Percentiles rank a stretch among this genome's conserved stretches.
Evolutionary conservation across 2,113 vertebrate species (phyloP).

Genomic region (Cryptomyrus ogoouensis): DNA sequence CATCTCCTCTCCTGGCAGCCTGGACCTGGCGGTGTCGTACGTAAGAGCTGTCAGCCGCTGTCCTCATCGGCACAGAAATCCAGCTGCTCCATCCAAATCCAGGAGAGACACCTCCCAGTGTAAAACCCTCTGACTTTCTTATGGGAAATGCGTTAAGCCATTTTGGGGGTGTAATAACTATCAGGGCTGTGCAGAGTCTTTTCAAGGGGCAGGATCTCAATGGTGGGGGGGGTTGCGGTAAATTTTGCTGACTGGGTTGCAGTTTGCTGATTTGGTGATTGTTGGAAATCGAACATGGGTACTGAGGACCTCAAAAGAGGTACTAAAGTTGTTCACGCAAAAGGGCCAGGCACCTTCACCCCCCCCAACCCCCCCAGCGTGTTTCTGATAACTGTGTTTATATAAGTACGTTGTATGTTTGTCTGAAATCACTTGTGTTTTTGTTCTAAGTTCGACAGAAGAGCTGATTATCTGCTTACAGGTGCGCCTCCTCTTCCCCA

Average conservation of each 20-base stretch:
- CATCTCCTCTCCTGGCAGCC: not conserved
- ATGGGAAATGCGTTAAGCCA: not conserved
- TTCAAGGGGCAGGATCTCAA: not conserved
- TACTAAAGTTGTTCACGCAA: not conserved
- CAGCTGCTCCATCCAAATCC: not conserved
- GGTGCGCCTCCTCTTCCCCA: not conserved
- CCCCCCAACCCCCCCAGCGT: not conserved
- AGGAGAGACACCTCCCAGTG: not conserved
- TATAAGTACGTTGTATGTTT: not conserved
- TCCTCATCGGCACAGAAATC: not conserved
- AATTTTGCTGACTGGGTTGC: not conserved
- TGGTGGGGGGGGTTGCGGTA: not conserved
- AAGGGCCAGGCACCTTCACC: not conserved
- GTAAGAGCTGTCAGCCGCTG: not conserved
- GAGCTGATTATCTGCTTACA: not conserved
- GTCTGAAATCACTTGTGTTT: not conserved
- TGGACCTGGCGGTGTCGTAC: not conserved
- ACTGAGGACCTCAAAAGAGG: not conserved
- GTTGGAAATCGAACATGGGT: not conserved
- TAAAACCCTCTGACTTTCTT: not conserved
- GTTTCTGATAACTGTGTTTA: not conserved
- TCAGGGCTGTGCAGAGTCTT: not conserved
- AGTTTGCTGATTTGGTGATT: not conserved
- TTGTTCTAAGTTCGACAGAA: not conserved
- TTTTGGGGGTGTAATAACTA: not conserved